phyloP scores from a whole-genome alignment of 1,140 invertebrate species.

The Schlechtendalia chinensis region DNA sequence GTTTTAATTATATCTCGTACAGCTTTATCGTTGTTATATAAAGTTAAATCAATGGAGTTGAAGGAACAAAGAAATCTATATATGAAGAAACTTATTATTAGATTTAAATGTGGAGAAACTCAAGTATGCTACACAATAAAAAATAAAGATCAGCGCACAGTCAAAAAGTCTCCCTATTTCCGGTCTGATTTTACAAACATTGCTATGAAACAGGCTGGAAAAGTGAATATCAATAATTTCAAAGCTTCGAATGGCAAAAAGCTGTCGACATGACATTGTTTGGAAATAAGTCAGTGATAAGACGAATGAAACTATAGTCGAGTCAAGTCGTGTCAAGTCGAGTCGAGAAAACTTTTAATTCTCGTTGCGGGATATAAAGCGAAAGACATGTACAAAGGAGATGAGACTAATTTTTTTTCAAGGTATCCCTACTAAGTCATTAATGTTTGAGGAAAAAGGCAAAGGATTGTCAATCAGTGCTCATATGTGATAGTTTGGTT shows the following conservation, averaged over 20 bases:
- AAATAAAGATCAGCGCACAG: not conserved
- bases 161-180: constrained; percentile 1
- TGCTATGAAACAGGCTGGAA: not conserved
- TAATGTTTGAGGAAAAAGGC: too few species aligned
- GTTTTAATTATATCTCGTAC: too few species aligned
- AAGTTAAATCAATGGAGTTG: not conserved
- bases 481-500: too few species aligned
- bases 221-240: not conserved
- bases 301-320: not conserved
- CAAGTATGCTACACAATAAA: not conserved
- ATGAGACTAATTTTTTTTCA: constrained; percentile 28
- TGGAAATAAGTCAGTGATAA: not conserved
- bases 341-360: not conserved
- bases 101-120: not conserved
- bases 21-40: not conserved
- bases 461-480: too few species aligned
- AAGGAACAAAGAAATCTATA: not conserved
- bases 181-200: not conserved
- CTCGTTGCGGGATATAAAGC: not conserved
- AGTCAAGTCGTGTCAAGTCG: not conserved
- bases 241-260: constrained; percentile 16
- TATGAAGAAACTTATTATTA: not conserved
- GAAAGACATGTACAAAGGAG: not conserved
- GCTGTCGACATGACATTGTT: not conserved
- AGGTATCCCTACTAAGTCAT: constrained; percentile 31